Conservation (phyloP, 2,113 vertebrate genomes). For the Gracilinanus agilis region DNA sequence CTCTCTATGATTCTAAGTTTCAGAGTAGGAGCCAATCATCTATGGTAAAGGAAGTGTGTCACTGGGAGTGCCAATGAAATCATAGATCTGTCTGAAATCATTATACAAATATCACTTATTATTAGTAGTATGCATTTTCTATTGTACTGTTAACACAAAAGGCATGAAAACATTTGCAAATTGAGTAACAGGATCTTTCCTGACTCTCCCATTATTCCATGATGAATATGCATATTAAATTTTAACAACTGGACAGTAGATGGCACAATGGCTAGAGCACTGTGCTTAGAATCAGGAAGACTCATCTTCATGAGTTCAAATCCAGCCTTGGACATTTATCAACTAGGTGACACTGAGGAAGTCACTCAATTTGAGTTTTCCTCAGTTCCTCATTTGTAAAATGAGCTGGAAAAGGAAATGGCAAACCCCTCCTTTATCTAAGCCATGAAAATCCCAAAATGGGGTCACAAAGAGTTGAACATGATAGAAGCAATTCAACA, state of each 20-base stretch:
- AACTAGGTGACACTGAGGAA: too few species aligned
- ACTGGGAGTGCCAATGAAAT: background rate
- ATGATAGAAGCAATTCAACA: too few species aligned
- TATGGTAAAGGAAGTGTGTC: background rate
- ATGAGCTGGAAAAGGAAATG: too few species aligned
- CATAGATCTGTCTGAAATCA: background rate
- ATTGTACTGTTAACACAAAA: background rate
- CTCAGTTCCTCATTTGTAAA: too few species aligned
- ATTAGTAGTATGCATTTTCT: background rate
- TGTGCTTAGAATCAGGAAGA: too few species aligned
- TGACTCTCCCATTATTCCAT: background rate
- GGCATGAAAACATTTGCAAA: background rate
- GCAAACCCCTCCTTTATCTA: too few species aligned
- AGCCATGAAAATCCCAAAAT: too few species aligned
- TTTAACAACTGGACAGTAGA: background rate
- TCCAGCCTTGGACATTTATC: too few species aligned
- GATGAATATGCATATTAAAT: background rate
- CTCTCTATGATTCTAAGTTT: background rate
- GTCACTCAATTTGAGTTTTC: too few species aligned
- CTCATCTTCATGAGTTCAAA: too few species aligned
- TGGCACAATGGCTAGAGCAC: too few species aligned
- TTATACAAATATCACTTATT: background rate
- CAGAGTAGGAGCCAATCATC: background rate
- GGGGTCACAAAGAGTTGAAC: too few species aligned
- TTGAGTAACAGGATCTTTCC: background rate